phyloP scores from a whole-genome alignment of 2,888 invertebrate genomes.

The Watsonalla cultraria region DNA sequence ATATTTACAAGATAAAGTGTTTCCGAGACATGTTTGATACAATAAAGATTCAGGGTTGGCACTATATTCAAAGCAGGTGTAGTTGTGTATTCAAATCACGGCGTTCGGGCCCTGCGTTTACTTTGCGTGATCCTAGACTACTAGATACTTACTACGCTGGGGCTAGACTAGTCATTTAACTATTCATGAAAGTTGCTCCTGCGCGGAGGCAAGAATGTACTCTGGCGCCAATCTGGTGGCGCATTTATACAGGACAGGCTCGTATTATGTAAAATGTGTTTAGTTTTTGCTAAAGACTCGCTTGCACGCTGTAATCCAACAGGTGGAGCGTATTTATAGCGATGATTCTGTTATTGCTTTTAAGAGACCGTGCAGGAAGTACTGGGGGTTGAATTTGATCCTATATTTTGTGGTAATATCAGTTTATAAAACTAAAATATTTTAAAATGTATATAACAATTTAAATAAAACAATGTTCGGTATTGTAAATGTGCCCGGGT shows the following conservation, averaged over 20 bases:
- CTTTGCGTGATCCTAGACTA: constrained; percentile 36
- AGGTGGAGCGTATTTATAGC: neutral
- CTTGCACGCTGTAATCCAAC: neutral
- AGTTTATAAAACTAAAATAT: too few relatives aligned
- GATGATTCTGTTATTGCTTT: neutral
- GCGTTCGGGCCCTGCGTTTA: constrained; percentile 35
- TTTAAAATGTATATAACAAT: too few relatives aligned
- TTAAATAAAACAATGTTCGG: too few relatives aligned
- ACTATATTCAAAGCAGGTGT: constrained; percentile 26
- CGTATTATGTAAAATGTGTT: constrained; percentile 3
- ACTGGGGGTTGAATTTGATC: neutral
- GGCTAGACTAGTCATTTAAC: constrained; percentile 56
- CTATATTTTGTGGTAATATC: too few relatives aligned
- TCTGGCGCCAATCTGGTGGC: constrained; percentile 42
- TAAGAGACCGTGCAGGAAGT: neutral
- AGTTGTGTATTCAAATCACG: constrained; percentile 26
- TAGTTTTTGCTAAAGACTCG: neutral
- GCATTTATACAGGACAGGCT: constrained; percentile 7
- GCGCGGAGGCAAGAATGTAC: constrained; percentile 57
- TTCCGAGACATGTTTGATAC: neutral
- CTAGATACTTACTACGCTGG: constrained; percentile 27
- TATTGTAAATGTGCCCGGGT: too few relatives aligned
- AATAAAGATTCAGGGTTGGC: constrained; percentile 25
- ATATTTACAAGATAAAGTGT: neutral
- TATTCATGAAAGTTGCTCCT: constrained; percentile 74